Evolutionary conservation across 30 jellyfish, hydroid and myxozoan species (phyloP).

Genomic region (Haliclystus octoradiatus): DNA sequence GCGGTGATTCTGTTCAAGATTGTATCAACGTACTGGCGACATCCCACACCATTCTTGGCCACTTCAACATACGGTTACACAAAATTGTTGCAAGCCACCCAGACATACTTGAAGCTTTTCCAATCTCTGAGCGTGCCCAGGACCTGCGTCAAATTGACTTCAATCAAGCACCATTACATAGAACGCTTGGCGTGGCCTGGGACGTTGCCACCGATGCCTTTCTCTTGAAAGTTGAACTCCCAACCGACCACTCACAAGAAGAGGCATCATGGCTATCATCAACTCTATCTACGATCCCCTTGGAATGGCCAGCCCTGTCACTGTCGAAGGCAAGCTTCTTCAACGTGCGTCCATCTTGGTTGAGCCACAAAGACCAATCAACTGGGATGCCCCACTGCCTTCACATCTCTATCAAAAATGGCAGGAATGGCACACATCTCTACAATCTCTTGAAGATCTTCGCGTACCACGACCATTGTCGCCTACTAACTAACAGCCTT

Average conservation of each 20-base stretch:
- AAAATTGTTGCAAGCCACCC: background rate
- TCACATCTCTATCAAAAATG: background rate
- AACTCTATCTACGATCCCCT: background rate
- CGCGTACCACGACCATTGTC: background rate
- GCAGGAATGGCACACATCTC: background rate
- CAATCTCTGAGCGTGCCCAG: background rate
- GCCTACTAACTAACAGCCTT: too few species aligned
- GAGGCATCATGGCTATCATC: background rate
- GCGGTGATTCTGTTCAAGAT: background rate
- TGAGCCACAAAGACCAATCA: too few species aligned
- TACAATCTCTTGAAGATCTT: background rate
- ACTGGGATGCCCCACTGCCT: conserved; percentile 1
- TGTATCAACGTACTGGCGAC: background rate
- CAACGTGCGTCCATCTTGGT: background rate
- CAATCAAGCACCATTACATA: background rate
- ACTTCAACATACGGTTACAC: background rate
- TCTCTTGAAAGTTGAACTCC: background rate
- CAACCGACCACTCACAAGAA: background rate
- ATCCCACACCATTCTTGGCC: background rate
- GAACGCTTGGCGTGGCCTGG: background rate
- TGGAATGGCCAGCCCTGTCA: background rate
- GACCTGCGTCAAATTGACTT: background rate
- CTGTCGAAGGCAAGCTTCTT: background rate
- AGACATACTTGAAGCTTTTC: background rate
- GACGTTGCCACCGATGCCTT: background rate